Percentiles rank a stretch among this genome's conserved stretches.
Evolutionary conservation across 2,888 invertebrate genomes (phyloP).

Genomic region (Galerucella pusilla): DNA sequence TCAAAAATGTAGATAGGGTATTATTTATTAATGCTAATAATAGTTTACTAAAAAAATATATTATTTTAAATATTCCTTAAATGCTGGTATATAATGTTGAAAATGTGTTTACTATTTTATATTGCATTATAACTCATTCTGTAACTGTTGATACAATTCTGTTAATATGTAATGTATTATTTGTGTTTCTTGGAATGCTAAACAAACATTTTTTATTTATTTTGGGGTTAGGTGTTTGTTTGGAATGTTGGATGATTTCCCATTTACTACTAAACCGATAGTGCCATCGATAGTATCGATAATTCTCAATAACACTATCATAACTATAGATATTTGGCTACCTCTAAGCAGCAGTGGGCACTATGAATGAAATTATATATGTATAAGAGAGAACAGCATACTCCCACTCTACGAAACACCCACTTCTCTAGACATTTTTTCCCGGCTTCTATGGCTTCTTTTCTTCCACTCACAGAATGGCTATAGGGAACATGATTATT

Average conservation of each 20-base stretch:
- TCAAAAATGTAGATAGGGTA: conserved; percentile 23
- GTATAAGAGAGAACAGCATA: too few species aligned
- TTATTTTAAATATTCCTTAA: conserved; percentile 1
- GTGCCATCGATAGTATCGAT: conserved; percentile 7
- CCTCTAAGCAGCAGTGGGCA: background rate
- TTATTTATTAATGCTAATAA: conserved; percentile 23
- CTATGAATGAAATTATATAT: too few species aligned
- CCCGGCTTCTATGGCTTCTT: too few species aligned
- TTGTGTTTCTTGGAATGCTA: conserved; percentile 1
- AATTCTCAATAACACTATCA: conserved; percentile 5
- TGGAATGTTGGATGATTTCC: conserved; percentile 1
- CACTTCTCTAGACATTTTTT: too few species aligned
- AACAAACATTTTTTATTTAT: background rate
- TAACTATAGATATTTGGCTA: conserved; percentile 7
- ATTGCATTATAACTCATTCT: conserved; percentile 1
- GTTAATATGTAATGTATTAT: conserved; percentile 1
- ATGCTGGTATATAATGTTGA: conserved; percentile 2
- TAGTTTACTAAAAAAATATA: conserved; percentile 4
- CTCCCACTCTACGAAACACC: too few species aligned
- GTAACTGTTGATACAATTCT: conserved; percentile 4
- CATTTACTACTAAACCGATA: background rate
- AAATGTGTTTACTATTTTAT: conserved; percentile 4
- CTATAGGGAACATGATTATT: too few species aligned
- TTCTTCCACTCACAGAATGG: too few species aligned
- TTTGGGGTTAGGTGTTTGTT: conserved; percentile 4